phyloP scores from a whole-genome alignment of 2,797 vertebrate genomes.

The Malacoraja senta region DNA sequence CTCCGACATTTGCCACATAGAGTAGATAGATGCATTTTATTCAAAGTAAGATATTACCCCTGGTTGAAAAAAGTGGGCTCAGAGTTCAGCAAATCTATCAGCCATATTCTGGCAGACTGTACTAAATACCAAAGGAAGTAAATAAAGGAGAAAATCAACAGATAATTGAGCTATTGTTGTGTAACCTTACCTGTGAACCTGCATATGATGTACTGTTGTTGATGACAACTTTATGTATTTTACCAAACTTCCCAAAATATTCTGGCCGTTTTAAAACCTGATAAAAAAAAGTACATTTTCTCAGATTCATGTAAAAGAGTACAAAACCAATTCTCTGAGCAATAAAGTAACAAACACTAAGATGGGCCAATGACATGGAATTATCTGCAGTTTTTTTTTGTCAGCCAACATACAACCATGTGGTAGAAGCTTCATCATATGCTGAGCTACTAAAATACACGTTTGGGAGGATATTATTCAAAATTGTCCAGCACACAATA shows the following conservation, averaged over 20 bases:
- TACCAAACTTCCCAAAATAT: constrained; percentile 98
- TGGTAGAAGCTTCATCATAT: too few relatives aligned
- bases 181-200: constrained; percentile 86
- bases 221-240: constrained; percentile 99
- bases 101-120: neutral
- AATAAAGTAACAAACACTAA: neutral
- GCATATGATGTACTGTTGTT: constrained; percentile 99
- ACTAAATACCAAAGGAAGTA: neutral
- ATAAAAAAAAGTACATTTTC: constrained; percentile 41
- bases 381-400: neutral
- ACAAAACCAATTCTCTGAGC: neutral
- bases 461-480: too few relatives aligned
- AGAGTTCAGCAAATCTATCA: neutral
- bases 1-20: too few relatives aligned
- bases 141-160: neutral
- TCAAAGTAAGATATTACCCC: neutral
- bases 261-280: constrained; percentile 97
- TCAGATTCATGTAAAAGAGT: neutral
- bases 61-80: neutral
- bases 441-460: too few relatives aligned
- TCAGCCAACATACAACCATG: too few relatives aligned
- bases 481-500: too few relatives aligned
- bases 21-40: neutral
- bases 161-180: neutral
- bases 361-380: neutral